phyloP scores from a whole-genome alignment of 2,888 invertebrate species.

The Phlogophora meticulosa region DNA sequence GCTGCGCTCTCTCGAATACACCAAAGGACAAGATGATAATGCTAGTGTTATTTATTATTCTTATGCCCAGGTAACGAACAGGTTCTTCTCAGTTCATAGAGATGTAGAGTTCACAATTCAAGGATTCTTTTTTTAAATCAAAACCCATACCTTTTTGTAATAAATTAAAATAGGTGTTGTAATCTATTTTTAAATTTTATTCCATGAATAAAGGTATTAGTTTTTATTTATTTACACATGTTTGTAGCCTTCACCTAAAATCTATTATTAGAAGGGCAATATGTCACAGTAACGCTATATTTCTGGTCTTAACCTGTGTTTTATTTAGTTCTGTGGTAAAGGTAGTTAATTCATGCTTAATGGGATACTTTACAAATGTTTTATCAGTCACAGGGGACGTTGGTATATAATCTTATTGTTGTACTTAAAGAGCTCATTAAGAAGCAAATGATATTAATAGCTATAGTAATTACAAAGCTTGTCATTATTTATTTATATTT shows the following conservation, averaged over 20 bases:
- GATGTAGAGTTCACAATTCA: not conserved
- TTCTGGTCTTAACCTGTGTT: not conserved
- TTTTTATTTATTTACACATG: not conserved
- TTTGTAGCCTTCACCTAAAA: too few relatives aligned
- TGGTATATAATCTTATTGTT: slow-evolving; percentile 4
- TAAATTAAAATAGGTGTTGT: slow-evolving; percentile 36
- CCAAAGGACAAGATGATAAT: slow-evolving; percentile 37
- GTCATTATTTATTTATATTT: slow-evolving; percentile 25
- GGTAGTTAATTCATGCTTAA: not conserved
- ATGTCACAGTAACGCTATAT: not conserved
- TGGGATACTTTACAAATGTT: not conserved
- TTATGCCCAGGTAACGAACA: slow-evolving; percentile 27
- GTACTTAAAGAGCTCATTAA: slow-evolving; percentile 33
- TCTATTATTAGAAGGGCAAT: not conserved
- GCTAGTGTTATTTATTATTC: slow-evolving; percentile 34
- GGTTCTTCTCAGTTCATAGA: slow-evolving; percentile 7
- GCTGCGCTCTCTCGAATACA: slow-evolving; percentile 42
- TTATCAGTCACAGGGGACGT: not conserved
- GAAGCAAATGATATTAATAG: slow-evolving; percentile 24
- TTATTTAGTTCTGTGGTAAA: not conserved
- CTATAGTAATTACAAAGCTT: slow-evolving; percentile 17
- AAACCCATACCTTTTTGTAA: not conserved
- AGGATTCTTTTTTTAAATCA: not conserved
- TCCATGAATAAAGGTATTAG: not conserved
- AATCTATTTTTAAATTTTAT: slow-evolving; percentile 30